These are phyloP conservation scores for Callaeas wilsoni DNA, from an alignment of 2,113 vertebrate genomes.

Conservation along the genomic window DNA sequence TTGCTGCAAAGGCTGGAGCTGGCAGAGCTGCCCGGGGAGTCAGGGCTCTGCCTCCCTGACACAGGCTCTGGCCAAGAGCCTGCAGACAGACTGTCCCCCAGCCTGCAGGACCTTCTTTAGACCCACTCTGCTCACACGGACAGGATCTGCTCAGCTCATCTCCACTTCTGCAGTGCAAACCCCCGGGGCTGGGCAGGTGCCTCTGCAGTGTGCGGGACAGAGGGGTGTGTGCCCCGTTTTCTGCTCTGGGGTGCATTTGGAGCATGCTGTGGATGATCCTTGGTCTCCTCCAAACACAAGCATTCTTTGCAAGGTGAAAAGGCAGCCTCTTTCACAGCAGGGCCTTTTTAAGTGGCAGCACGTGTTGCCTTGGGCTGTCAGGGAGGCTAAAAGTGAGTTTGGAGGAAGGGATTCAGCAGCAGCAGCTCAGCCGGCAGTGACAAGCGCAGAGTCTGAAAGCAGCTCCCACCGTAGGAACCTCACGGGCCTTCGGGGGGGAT, in stretches of 20 bases:
- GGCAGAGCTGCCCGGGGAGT: not conserved
- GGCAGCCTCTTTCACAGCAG: not conserved
- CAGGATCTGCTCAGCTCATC: not conserved
- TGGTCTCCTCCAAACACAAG: not conserved
- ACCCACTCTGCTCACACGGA: not conserved
- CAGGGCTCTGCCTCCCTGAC: not conserved
- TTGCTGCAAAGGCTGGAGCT: not conserved
- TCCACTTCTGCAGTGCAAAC: not conserved
- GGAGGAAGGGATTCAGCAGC: not conserved
- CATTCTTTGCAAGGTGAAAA: not conserved
- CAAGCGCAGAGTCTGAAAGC: not conserved
- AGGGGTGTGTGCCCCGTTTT: rapidly evolving
- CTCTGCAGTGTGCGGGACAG: rapidly evolving
- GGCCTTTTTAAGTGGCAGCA: not conserved
- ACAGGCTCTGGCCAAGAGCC: not conserved
- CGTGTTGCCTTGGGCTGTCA: not conserved
- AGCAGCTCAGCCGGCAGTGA: not conserved
- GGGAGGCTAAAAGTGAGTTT: not conserved
- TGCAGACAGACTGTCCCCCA: not conserved
- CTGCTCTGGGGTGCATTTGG: rapidly evolving
- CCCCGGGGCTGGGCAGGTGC: rapidly evolving
- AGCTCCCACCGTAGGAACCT: not conserved
- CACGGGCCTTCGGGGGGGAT: too few relatives aligned
- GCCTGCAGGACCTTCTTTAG: not conserved
- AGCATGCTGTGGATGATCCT: not conserved